A percentile compares a stretch with the other conserved stretches of the same genome.
These are phyloP conservation scores for Acipenser oxyrinchus DNA, from an alignment of 2,797 vertebrate genomes.

Conservation along the genomic window DNA sequence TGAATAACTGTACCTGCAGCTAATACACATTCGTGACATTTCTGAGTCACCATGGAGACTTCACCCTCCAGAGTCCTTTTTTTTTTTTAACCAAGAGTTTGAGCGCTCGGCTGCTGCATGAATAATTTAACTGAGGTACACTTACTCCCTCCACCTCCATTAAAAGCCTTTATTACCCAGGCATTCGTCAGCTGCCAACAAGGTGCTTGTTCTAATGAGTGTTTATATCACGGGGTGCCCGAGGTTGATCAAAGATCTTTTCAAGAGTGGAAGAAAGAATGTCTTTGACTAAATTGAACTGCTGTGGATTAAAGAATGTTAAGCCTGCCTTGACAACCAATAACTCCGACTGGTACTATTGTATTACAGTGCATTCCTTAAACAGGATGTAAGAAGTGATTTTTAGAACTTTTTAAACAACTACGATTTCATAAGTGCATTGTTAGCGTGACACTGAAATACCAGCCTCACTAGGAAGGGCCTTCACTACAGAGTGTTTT, in stretches of 20 bases:
- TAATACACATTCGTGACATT: too few species aligned
- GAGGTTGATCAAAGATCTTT: conserved; percentile 37
- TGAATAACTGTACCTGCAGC: too few species aligned
- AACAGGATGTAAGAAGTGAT: background rate
- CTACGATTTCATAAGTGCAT: too few species aligned
- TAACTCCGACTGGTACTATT: conserved; percentile 37
- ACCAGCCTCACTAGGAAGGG: too few species aligned
- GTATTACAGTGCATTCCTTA: conserved; percentile 47
- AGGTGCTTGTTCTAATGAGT: conserved; percentile 53
- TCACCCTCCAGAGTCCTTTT: background rate
- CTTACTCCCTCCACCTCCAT: conserved; percentile 15
- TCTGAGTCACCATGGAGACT: too few species aligned
- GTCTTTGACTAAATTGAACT: conserved; percentile 33
- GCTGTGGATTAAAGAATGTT: conserved; percentile 36
- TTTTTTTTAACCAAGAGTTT: background rate
- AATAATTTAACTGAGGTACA: conserved; percentile 23
- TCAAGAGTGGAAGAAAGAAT: conserved; percentile 39
- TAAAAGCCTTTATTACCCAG: conserved; percentile 43
- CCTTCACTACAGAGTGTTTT: too few species aligned
- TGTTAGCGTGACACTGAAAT: too few species aligned
- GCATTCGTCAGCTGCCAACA: conserved; percentile 44
- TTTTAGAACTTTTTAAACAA: too few species aligned
- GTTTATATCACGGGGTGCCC: conserved; percentile 22
- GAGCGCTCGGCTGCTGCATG: background rate
- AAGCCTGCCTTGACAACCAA: conserved; percentile 26